phyloP scores from a whole-genome alignment of 2,888 invertebrate species.

The Vanessa cardui region DNA sequence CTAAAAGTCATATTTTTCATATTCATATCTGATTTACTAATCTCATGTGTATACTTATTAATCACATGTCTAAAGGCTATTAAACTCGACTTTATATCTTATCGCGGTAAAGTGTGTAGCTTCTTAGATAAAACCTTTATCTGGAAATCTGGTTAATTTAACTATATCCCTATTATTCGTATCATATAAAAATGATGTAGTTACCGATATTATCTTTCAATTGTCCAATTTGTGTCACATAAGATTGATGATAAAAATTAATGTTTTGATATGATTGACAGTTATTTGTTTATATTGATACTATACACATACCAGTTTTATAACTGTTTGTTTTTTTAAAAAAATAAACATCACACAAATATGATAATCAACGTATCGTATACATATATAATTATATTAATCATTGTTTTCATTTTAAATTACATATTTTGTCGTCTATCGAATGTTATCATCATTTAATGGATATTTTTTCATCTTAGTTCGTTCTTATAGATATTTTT shows the following conservation, averaged over 20 bases:
- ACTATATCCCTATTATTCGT: slow-evolving; percentile 53
- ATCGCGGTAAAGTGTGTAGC: slow-evolving; percentile 65
- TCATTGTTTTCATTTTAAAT: too few relatives aligned
- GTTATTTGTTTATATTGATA: slow-evolving; percentile 31
- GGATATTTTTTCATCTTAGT: too few relatives aligned
- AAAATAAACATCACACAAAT: neutral
- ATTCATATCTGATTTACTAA: slow-evolving; percentile 7
- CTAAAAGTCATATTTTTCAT: neutral
- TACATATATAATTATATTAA: too few relatives aligned
- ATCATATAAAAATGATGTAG: slow-evolving; percentile 54
- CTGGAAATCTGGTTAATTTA: slow-evolving; percentile 63
- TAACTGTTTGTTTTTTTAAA: neutral
- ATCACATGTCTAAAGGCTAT: slow-evolving; percentile 58
- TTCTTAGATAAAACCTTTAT: slow-evolving; percentile 65
- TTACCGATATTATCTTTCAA: slow-evolving; percentile 62
- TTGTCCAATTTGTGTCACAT: slow-evolving; percentile 52
- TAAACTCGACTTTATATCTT: slow-evolving; percentile 73
- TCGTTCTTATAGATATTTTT: too few relatives aligned
- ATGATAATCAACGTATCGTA: too few relatives aligned
- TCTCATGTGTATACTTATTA: too few relatives aligned
- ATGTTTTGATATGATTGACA: slow-evolving; percentile 65
- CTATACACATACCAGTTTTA: slow-evolving; percentile 55
- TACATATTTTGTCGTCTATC: too few relatives aligned
- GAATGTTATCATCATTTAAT: too few relatives aligned
- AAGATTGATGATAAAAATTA: slow-evolving; percentile 46